Evolutionary conservation across 2,888 invertebrate species (phyloP).

Genomic region (Cataglyphis altisquamis): DNA sequence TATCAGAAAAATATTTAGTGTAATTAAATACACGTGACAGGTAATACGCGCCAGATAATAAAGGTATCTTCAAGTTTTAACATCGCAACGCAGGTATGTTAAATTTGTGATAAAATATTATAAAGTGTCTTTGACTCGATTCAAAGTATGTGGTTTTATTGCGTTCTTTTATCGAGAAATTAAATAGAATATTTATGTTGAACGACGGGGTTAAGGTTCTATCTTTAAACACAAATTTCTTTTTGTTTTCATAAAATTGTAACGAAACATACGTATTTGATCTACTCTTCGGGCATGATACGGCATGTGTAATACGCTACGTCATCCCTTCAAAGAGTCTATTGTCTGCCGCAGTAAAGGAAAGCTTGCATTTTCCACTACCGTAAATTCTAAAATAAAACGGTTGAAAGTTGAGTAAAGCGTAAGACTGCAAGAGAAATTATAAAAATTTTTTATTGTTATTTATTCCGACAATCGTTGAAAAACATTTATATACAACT

Average conservation of each 20-base stretch:
- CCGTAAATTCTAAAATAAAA: constrained; percentile 45
- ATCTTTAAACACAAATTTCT: constrained; percentile 16
- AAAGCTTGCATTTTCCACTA: constrained; percentile 56
- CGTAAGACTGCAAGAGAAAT: constrained; percentile 1
- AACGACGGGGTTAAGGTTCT: not conserved
- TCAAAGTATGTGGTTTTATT: not conserved
- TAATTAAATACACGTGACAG: not conserved
- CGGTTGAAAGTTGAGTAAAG: constrained; percentile 12
- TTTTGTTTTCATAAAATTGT: not conserved
- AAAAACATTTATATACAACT: not conserved
- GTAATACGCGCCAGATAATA: not conserved
- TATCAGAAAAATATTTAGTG: not conserved
- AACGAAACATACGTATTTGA: constrained; percentile 10
- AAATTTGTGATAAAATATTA: not conserved
- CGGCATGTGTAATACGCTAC: constrained; percentile 1
- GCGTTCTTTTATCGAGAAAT: constrained; percentile 17
- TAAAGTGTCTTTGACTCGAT: not conserved
- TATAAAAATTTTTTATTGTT: not conserved
- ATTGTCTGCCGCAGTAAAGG: constrained; percentile 22
- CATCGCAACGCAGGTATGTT: constrained; percentile 8
- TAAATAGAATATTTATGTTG: constrained; percentile 41
- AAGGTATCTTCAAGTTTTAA: constrained; percentile 31
- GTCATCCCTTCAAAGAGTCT: constrained; percentile 7
- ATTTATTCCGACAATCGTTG: constrained; percentile 8
- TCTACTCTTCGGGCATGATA: not conserved